Base-by-base conservation (phyloP, 2,797 vertebrate species). In the Tympanoctomys barrerae region DNA sequence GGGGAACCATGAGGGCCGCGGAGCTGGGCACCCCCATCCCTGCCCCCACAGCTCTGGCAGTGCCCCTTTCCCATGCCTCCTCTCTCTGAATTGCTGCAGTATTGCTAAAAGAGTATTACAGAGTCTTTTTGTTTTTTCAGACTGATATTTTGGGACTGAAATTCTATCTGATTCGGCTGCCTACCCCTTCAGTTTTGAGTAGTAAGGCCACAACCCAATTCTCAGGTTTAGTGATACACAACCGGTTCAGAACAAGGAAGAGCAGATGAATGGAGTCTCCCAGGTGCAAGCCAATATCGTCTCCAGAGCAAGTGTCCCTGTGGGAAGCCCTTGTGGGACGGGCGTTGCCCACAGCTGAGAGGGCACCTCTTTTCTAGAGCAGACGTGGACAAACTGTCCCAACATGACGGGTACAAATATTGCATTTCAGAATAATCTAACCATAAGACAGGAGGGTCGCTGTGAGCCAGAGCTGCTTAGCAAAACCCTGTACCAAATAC, bases 111-210 rank as follows among this genome's bases (percentile, higher is more conserved):
- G 28, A 5, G 22, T 54, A 2, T 31, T 87, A 73, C 5, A 57
- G 42, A 89, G 68, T 2, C 79, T 52, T 90, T 77, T 89, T 78
- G 31, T 61, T 85, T 77, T 84, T 68, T 62, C 0, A 28, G 71
- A 31, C 26, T 68, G 78, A 70, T 46, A 57, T 75, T 73, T 77
- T 70, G 49, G 31, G 33, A 26, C 22, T 79, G 39, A 89, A 90
- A 90, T 90, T 79, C 66, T 78, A 86, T 57, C 39, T 49, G 77
- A 89, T 59, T 94, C 89, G 68, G 21, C 64, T 52, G 14, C 61
- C 33, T 89, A 22, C 19, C 46, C 90, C 31, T 70, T 92, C 33
- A 82, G 14, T n/a, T 83, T 88, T 86, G 36, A 80, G 11, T 68
- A 36, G 2, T 42, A 75, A 64, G 21, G 59, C 81, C 73, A 91